Conservation (phyloP, 2,113 vertebrate genomes). For the Falco punctatus region DNA sequence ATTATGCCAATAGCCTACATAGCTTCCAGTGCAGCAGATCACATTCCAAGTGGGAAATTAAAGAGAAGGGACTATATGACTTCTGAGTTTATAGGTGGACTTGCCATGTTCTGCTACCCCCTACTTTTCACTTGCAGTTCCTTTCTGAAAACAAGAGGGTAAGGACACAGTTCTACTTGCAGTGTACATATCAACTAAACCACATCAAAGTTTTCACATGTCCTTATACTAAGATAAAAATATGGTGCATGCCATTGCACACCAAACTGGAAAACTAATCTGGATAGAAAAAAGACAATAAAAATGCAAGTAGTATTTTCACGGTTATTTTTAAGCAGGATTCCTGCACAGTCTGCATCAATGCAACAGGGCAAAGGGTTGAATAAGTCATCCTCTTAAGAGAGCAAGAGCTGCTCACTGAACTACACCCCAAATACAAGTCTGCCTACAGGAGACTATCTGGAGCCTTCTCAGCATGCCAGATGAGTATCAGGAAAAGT, state of each 20-base stretch:
- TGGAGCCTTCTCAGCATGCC: accelerated
- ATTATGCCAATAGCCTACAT: background rate
- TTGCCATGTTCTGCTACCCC: background rate
- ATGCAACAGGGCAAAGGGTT: background rate
- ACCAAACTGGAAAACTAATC: background rate
- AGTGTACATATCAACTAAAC: background rate
- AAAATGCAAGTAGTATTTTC: background rate
- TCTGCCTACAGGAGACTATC: background rate
- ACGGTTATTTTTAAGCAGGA: background rate
- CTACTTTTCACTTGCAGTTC: background rate
- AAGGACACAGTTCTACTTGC: background rate
- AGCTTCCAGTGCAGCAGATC: background rate
- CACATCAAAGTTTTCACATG: accelerated
- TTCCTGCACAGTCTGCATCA: background rate
- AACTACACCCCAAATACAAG: background rate
- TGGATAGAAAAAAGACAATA: background rate
- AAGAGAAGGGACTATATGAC: background rate
- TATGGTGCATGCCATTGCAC: accelerated
- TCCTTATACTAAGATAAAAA: background rate
- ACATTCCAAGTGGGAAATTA: background rate
- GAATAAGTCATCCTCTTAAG: background rate
- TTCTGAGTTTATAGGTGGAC: background rate
- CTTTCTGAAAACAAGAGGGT: background rate
- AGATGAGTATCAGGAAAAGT: background rate
- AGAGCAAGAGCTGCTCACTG: background rate